A percentile compares a stretch with the other conserved stretches of the same genome.
Conservation (phyloP, 2,888 invertebrate genomes). For the Pyrocoelia pectoralis region DNA sequence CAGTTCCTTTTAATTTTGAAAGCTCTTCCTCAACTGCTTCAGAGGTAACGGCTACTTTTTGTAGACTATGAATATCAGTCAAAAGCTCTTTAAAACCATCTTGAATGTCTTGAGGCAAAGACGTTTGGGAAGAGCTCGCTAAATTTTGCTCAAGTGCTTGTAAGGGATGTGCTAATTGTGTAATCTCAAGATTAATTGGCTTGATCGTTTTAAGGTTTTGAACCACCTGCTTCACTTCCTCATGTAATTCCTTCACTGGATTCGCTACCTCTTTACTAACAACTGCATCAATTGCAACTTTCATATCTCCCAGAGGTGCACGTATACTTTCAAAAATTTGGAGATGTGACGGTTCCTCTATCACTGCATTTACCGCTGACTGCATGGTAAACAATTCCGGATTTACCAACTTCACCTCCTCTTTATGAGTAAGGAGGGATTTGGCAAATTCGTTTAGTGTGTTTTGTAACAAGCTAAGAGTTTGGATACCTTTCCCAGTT, state of each 20-base stretch:
- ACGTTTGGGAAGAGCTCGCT: neutral
- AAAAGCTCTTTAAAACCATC: neutral
- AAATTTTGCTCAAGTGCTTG: neutral
- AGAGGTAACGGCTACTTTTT: neutral
- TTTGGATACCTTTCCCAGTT: neutral
- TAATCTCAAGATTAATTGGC: neutral
- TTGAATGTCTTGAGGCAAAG: neutral
- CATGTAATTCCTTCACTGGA: neutral
- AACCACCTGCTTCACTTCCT: neutral
- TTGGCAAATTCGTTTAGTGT: neutral
- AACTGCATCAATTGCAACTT: neutral
- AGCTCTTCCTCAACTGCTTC: neutral
- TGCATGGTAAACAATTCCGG: neutral
- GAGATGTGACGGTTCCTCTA: neutral
- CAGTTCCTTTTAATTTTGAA: neutral
- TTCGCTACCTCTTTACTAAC: neutral
- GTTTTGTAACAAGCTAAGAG: neutral
- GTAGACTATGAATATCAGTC: neutral
- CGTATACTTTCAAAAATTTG: slow-evolving; percentile 1
- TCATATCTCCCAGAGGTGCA: neutral
- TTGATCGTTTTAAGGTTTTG: neutral
- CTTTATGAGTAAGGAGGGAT: neutral
- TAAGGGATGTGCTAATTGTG: neutral
- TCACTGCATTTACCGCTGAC: too few species aligned
- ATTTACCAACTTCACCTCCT: neutral